Evolutionary conservation across 2,888 invertebrate genomes (phyloP).

Genomic region (Callyntrura sp.): DNA sequence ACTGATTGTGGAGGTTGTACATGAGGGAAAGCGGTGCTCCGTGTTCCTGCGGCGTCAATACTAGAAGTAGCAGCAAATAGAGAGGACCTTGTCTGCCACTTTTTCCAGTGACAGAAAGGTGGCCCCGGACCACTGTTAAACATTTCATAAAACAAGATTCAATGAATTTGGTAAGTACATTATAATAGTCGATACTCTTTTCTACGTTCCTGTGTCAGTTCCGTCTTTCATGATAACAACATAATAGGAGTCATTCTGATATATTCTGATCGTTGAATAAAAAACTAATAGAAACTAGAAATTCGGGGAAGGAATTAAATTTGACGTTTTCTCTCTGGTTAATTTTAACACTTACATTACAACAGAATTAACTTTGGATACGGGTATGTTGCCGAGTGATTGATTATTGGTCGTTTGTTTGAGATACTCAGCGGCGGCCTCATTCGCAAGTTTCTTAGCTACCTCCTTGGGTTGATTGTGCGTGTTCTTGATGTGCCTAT

Average conservation of each 20-base stretch:
- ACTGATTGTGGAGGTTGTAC: conserved; percentile 11
- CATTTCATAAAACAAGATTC: not conserved
- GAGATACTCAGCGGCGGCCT: conserved; percentile 83
- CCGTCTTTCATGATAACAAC: conserved; percentile 36
- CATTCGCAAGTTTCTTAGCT: conserved; percentile 83
- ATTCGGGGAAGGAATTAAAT: not conserved
- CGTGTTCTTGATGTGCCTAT: conserved; percentile 83
- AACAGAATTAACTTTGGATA: conserved; percentile 81
- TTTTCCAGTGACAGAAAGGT: conserved; percentile 69
- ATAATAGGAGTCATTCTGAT: no score
- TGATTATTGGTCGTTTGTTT: conserved; percentile 75
- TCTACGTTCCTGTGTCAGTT: not conserved
- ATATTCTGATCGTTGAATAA: no score
- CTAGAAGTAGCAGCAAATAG: conserved; percentile 51
- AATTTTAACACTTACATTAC: conserved; percentile 73
- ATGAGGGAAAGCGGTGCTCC: not conserved
- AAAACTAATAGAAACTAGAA: not conserved
- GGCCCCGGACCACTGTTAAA: conserved; percentile 47
- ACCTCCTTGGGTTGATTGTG: conserved; percentile 84
- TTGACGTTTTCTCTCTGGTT: not conserved
- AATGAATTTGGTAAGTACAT: not conserved
- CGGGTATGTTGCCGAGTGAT: conserved; percentile 70
- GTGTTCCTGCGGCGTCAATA: conserved; percentile 9
- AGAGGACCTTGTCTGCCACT: conserved; percentile 44
- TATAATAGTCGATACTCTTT: not conserved